These are phyloP conservation scores for Myotis myotis DNA, from an alignment of 2,797 vertebrate species.

Conservation along the genomic window DNA sequence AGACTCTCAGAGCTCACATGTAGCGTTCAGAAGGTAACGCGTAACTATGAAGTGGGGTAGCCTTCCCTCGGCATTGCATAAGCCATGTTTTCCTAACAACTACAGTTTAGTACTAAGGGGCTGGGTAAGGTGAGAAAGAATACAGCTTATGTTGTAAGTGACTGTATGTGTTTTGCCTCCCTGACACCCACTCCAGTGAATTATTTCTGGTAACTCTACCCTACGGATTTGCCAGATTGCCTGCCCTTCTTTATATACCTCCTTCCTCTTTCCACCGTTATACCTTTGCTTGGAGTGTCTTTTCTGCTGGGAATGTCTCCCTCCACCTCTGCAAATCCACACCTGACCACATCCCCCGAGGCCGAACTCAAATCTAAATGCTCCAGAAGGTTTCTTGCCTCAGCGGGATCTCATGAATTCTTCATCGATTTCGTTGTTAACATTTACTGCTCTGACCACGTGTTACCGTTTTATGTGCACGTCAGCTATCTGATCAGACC, in stretches of 20 bases:
- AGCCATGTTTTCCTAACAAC: slow-evolving; percentile 24
- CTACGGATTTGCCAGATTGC: neutral
- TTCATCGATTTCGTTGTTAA: slow-evolving; percentile 6
- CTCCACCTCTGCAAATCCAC: neutral
- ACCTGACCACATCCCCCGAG: neutral
- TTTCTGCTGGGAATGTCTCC: neutral
- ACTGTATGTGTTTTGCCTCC: neutral
- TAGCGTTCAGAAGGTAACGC: neutral
- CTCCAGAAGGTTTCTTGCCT: neutral
- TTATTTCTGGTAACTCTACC: neutral
- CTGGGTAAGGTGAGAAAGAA: neutral
- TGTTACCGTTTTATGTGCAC: neutral
- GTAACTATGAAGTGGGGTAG: neutral
- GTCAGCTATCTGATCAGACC: neutral
- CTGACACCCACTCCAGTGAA: neutral
- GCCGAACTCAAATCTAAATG: neutral
- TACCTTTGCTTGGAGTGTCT: neutral
- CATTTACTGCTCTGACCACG: neutral
- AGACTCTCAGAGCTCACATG: neutral
- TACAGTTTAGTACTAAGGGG: neutral
- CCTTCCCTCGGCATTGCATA: neutral
- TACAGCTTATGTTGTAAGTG: neutral
- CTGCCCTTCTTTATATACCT: slow-evolving; percentile 36
- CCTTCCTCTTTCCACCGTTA: neutral
- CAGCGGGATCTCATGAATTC: neutral